These are phyloP conservation scores for Abrostola triplasia DNA, from an alignment of 2,888 invertebrate species.

Conservation along the genomic window DNA sequence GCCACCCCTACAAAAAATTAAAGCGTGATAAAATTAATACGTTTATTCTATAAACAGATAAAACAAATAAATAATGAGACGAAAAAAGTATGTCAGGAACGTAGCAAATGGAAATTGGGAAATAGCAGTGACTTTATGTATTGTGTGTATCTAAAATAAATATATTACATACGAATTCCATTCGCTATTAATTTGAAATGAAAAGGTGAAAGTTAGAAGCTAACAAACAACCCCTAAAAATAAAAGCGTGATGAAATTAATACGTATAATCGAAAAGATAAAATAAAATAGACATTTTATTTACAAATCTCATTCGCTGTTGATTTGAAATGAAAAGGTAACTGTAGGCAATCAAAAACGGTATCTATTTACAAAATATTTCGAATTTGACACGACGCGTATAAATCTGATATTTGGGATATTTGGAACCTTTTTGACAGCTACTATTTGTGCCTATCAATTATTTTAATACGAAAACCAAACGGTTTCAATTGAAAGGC, in stretches of 20 bases:
- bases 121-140: too few species aligned
- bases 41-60: too few species aligned
- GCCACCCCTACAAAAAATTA: too few species aligned
- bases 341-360: constrained; percentile 11
- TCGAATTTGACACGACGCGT: neutral
- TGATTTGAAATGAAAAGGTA: constrained; percentile 9
- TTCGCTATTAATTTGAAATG: too few species aligned
- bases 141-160: too few species aligned
- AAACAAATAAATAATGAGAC: too few species aligned
- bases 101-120: too few species aligned
- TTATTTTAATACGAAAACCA: constrained; percentile 14
- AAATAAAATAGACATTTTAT: constrained; percentile 1
- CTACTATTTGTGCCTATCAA: constrained; percentile 15
- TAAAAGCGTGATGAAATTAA: neutral
- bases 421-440: constrained; percentile 24
- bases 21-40: too few species aligned
- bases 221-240: too few species aligned
- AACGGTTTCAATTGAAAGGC: constrained; percentile 47
- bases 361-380: constrained; percentile 20
- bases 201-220: too few species aligned
- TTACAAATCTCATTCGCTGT: constrained; percentile 5
- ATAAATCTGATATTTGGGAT: constrained; percentile 1
- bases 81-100: too few species aligned
- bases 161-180: too few species aligned
- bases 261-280: neutral